phyloP scores from a whole-genome alignment of 1,140 invertebrate species.

The Sycophaga agraensis region DNA sequence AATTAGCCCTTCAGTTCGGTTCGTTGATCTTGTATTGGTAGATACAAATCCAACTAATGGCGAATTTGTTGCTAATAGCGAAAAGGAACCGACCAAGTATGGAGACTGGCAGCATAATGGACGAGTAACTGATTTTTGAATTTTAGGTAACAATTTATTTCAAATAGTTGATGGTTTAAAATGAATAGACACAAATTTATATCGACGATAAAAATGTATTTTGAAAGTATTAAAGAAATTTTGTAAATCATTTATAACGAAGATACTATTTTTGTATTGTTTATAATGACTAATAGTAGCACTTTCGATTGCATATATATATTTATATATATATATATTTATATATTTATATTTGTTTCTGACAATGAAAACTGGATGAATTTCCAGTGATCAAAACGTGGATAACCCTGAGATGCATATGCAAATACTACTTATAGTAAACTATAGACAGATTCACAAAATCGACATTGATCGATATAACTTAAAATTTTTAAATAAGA shows the following conservation, averaged over 20 bases:
- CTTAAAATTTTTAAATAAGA: constrained; percentile 24
- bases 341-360: too few relatives aligned
- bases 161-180: too few relatives aligned
- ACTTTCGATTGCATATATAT: constrained; percentile 17
- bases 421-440: constrained; percentile 20
- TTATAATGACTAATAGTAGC: constrained; percentile 18
- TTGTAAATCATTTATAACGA: constrained; percentile 17
- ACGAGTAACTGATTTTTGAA: constrained; percentile 47
- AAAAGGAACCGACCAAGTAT: constrained; percentile 49
- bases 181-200: constrained; percentile 15
- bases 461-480: constrained; percentile 23
- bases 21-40: constrained; percentile 40
- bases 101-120: constrained; percentile 47
- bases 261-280: constrained; percentile 1
- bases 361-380: constrained; percentile 5
- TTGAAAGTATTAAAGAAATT: constrained; percentile 37
- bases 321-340: too few relatives aligned
- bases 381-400: constrained; percentile 7
- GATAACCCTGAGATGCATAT: constrained; percentile 21
- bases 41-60: constrained; percentile 40
- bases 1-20: constrained; percentile 32
- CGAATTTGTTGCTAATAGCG: constrained; percentile 38
- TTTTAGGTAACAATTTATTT: neutral
- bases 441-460: constrained; percentile 25
- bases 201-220: constrained; percentile 38